Conservation (phyloP, 2,888 invertebrate species). For the Lucinisca nassula region DNA sequence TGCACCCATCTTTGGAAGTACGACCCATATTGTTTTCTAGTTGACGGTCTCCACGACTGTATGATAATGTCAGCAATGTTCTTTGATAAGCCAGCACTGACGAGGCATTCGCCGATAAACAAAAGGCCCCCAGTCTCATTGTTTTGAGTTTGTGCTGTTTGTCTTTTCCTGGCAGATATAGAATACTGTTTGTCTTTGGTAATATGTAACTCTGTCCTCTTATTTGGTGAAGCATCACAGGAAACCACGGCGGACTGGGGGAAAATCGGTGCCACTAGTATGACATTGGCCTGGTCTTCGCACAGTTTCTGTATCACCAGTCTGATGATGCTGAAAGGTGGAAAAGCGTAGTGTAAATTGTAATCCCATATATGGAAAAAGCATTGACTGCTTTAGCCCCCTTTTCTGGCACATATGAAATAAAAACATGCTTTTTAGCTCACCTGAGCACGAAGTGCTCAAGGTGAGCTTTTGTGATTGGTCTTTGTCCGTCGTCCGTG, state of each 20-base stretch:
- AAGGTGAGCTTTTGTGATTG: too few species aligned
- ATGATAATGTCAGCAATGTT: not conserved
- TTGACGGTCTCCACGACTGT: not conserved
- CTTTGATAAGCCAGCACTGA: not conserved
- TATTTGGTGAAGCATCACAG: not conserved
- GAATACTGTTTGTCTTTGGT: not conserved
- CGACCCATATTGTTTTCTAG: not conserved
- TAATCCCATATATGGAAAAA: not conserved
- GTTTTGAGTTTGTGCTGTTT: not conserved
- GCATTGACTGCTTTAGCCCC: too few species aligned
- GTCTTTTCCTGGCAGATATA: not conserved
- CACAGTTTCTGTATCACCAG: not conserved
- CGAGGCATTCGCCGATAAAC: constrained; percentile 5
- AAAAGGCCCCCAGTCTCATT: not conserved
- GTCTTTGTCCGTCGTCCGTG: too few species aligned
- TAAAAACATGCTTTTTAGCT: too few species aligned
- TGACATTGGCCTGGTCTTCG: not conserved
- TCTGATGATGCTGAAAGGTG: not conserved
- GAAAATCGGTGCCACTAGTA: constrained; percentile 2
- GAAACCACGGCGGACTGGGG: not conserved
- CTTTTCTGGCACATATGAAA: too few species aligned
- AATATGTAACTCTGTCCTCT: not conserved
- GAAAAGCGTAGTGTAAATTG: not conserved
- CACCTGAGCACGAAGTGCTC: too few species aligned
- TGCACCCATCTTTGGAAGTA: constrained; percentile 7